Base-by-base conservation (phyloP, 2,888 invertebrate genomes). In the Cheilosia urbana region DNA sequence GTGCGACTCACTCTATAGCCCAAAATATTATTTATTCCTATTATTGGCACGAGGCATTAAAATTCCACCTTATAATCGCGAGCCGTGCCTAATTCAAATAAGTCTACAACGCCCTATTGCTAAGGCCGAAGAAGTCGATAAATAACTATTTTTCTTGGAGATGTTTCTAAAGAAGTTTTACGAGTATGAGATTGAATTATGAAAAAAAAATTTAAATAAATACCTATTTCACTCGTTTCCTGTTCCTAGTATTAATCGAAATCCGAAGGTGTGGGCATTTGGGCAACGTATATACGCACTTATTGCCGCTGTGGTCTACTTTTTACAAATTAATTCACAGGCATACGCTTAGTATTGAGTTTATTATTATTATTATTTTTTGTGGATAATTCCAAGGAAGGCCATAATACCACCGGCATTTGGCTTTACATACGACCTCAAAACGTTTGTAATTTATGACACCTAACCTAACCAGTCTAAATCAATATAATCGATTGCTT, bases 261-360 rank as follows among this genome's bases (percentile, higher is more conserved):
- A 45, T 30, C n/a, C 58, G 5, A 60, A 62, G 24, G 24, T 24
- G 24, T 24, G 72, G 57, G n/a, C n/a, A n/a, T 57, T 68, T 68
- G 66, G 49, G 63, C 51, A 63, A 68, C 40, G 30, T 49, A 72
- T 49, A 72, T 57, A 49, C 55, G 24, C 27, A 49, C 42, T 24
- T 53, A 45, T 37, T 51, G 40, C 27, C 24, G 47, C 37, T 21
- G 40, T 53, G 57, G 57, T 65, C 69, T 58, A 65, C 37, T 68
- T 78, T 27, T 47, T 51, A 79, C 37, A 71, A 72, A 85, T 76
- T 85, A 66, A 81, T 81, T 85, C 75, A 81, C 72, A 81, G 81
- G 66, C 76, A 75, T 17, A 42, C 60, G 49, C 60, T 47, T 42
- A 27, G 24, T 63, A 69, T 75, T 76, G 51, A 30, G 17, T 55